Conservation (phyloP, 2,113 vertebrate species). For the Epinephelus cyanopodus region DNA sequence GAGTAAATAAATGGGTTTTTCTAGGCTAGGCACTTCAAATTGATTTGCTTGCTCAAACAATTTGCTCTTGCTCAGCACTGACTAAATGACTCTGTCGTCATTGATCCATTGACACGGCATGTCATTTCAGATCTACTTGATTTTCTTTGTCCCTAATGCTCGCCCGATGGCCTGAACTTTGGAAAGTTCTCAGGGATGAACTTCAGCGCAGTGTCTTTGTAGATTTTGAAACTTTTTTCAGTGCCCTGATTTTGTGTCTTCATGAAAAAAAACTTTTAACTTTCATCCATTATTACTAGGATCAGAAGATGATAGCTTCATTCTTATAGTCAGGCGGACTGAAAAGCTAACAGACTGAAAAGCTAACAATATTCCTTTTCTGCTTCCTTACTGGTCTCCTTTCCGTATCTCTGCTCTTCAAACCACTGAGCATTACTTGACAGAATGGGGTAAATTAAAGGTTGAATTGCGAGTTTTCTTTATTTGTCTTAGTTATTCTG, state of each 20-base stretch:
- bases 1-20: slow-evolving; percentile 79
- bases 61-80: slow-evolving; percentile 79
- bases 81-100: slow-evolving; percentile 81
- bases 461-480: slow-evolving; percentile 8
- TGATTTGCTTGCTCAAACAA: slow-evolving; percentile 83
- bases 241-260: slow-evolving; percentile 4
- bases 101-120: slow-evolving; percentile 79
- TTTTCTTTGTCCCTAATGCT: slow-evolving; percentile 40
- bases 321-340: slow-evolving; percentile 38
- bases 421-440: slow-evolving; percentile 27
- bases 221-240: slow-evolving; percentile 8
- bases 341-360: slow-evolving; percentile 38
- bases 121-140: slow-evolving; percentile 72
- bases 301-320: slow-evolving; percentile 23
- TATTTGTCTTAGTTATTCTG: slow-evolving; percentile 33
- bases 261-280: slow-evolving; percentile 19
- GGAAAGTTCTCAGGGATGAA: slow-evolving; percentile 18
- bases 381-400: slow-evolving; percentile 14
- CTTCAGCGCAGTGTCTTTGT: not conserved
- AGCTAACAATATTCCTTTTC: slow-evolving; percentile 25
- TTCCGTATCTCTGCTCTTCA: slow-evolving; percentile 36
- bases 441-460: slow-evolving; percentile 37
- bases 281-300: slow-evolving; percentile 36
- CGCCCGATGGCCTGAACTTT: not conserved
- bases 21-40: slow-evolving; percentile 72